Evolutionary conservation across 1,140 invertebrate genomes (phyloP).

Genomic region (Zaprionus vittiger): DNA sequence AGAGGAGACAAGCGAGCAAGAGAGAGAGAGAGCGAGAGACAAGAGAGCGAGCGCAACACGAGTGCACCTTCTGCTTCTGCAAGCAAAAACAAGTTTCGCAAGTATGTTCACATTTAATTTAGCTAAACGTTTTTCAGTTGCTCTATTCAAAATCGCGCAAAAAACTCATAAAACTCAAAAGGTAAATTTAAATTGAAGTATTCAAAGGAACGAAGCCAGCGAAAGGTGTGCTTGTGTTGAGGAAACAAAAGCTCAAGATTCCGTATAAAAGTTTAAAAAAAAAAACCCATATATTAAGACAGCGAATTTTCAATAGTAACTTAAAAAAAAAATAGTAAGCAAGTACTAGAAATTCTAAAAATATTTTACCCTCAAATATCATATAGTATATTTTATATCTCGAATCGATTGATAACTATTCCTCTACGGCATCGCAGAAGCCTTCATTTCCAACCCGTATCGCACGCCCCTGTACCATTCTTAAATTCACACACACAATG

Average conservation of each 20-base stretch:
- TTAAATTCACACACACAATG: constrained; percentile 77
- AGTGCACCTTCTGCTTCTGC: constrained; percentile 61
- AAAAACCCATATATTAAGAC: constrained; percentile 15
- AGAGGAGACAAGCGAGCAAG: constrained; percentile 31
- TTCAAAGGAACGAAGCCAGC: constrained; percentile 13
- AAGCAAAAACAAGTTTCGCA: constrained; percentile 60
- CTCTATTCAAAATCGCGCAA: constrained; percentile 19
- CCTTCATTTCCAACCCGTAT: constrained; percentile 73
- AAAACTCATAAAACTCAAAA: constrained; percentile 12
- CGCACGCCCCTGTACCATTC: constrained; percentile 39
- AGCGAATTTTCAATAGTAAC: constrained; percentile 43
- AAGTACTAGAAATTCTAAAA: not conserved
- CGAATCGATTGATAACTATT: constrained; percentile 59
- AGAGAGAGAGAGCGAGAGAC: constrained; percentile 32
- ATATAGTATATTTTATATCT: constrained; percentile 8
- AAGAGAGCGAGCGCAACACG: constrained; percentile 44
- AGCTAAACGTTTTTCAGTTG: constrained; percentile 46
- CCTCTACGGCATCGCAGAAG: constrained; percentile 82
- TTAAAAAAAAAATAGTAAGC: constrained; percentile 37
- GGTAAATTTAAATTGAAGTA: constrained; percentile 1
- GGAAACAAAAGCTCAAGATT: constrained; percentile 3
- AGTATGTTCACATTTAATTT: constrained; percentile 74
- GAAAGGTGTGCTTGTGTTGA: constrained; percentile 48
- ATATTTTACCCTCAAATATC: not conserved
- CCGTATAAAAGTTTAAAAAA: not conserved